Evolutionary conservation across 2,113 vertebrate genomes (phyloP).

Genomic region (Amblyornis subalaris): DNA sequence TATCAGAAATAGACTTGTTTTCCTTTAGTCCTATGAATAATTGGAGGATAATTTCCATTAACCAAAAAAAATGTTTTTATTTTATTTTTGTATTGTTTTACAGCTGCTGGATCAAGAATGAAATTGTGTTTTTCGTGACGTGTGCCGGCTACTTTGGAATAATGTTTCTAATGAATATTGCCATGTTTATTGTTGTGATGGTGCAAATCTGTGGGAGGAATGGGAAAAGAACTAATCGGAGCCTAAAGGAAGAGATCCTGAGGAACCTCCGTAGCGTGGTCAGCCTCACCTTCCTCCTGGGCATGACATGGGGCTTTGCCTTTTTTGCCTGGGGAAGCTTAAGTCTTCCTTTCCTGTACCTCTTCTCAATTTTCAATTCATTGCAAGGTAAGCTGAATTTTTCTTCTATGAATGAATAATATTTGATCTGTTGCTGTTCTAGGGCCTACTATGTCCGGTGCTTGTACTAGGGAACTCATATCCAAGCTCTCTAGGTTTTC

Average conservation of each 20-base stretch:
- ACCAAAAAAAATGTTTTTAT: neutral
- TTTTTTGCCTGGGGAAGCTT: conserved; percentile 94
- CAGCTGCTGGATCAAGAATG: conserved; percentile 89
- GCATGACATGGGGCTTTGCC: conserved; percentile 97
- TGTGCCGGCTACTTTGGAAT: conserved; percentile 89
- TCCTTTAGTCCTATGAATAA: neutral
- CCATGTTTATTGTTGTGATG: conserved; percentile 98
- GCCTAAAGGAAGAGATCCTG: conserved; percentile 86
- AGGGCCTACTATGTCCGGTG: neutral
- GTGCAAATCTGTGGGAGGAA: conserved; percentile 96
- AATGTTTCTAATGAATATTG: conserved; percentile 91
- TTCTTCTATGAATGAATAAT: neutral
- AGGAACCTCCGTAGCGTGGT: conserved; percentile 90
- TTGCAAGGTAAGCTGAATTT: conserved; percentile 83
- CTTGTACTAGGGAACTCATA: neutral
- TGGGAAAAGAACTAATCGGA: conserved; percentile 89
- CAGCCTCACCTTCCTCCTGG: conserved; percentile 93
- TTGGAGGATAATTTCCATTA: neutral
- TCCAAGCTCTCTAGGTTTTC: neutral
- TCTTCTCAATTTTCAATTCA: conserved; percentile 96
- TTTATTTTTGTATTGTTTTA: neutral
- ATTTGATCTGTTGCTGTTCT: neutral
- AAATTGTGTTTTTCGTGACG: conserved; percentile 84
- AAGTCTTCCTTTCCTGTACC: conserved; percentile 85
- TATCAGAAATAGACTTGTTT: neutral